These are phyloP conservation scores for Sphaerophoria taeniata DNA, from an alignment of 2,888 invertebrate genomes.

Conservation along the genomic window DNA sequence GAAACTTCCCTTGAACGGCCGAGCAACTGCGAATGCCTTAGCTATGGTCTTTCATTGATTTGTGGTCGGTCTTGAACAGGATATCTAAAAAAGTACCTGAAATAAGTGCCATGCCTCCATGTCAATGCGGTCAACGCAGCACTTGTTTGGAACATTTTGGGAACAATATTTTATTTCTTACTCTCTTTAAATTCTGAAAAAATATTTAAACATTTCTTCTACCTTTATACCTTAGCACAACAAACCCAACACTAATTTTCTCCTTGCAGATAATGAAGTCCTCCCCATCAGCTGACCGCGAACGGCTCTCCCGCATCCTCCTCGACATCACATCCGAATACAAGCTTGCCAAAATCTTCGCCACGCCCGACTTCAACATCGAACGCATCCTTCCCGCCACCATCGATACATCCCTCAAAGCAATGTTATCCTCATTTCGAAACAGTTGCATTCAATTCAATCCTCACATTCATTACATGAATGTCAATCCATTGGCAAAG, in stretches of 20 bases:
- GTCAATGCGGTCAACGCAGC: too few species aligned
- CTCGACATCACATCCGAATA: slow-evolving; percentile 82
- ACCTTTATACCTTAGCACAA: too few species aligned
- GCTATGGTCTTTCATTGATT: too few species aligned
- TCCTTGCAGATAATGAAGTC: slow-evolving; percentile 80
- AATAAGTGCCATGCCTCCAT: too few species aligned
- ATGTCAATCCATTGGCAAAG: slow-evolving; percentile 81
- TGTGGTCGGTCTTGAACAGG: too few species aligned
- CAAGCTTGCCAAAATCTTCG: slow-evolving; percentile 83
- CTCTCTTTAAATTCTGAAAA: too few species aligned
- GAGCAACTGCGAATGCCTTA: too few species aligned
- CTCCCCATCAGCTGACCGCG: slow-evolving; percentile 78
- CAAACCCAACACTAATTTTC: neutral
- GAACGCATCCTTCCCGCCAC: slow-evolving; percentile 84
- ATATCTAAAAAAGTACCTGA: too few species aligned
- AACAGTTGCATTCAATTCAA: slow-evolving; percentile 82
- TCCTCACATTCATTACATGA: slow-evolving; percentile 82
- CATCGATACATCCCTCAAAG: slow-evolving; percentile 84
- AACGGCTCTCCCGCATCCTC: slow-evolving; percentile 79
- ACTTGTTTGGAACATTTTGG: too few species aligned
- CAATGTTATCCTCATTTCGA: slow-evolving; percentile 83
- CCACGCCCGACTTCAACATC: slow-evolving; percentile 83
- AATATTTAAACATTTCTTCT: too few species aligned
- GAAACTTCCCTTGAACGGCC: too few species aligned
- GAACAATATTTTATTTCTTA: too few species aligned